These are phyloP conservation scores for Drosophila pseudotakahashii DNA, from an alignment of 2,888 invertebrate species.

Conservation along the genomic window DNA sequence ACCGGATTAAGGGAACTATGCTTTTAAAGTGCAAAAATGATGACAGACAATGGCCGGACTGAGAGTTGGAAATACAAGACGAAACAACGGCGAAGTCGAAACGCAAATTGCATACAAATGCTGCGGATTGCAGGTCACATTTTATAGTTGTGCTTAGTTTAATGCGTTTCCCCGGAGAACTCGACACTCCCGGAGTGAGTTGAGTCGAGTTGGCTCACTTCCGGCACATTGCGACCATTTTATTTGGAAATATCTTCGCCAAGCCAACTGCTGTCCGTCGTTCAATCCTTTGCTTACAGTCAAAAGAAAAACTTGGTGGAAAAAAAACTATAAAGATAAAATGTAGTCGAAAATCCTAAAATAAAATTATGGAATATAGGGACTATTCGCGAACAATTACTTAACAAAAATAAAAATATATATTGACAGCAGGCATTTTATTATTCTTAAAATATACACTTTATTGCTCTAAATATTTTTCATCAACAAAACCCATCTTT, in stretches of 20 bases:
- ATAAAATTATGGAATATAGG: no score
- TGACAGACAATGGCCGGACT: conserved; percentile 54
- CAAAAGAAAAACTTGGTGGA: not conserved
- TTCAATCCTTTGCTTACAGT: conserved; percentile 21
- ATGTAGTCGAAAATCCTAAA: not conserved
- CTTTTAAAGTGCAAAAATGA: conserved; percentile 74
- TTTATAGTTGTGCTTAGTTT: conserved; percentile 67
- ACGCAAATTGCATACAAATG: conserved; percentile 75
- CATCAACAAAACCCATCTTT: no score
- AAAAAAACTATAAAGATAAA: not conserved
- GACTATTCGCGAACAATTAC: no score
- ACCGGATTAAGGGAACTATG: conserved; percentile 79
- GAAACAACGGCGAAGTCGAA: conserved; percentile 48
- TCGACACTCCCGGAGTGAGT: conserved; percentile 25
- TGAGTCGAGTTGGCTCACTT: conserved; percentile 59
- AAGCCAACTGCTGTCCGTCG: conserved; percentile 17
- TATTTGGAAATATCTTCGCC: conserved; percentile 72
- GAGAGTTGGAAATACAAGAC: conserved; percentile 13
- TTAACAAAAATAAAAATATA: no score
- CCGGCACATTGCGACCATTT: conserved; percentile 77
- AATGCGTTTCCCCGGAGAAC: conserved; percentile 63
- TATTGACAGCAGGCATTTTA: no score
- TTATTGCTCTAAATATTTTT: no score
- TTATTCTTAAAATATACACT: no score
- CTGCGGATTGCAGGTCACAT: conserved; percentile 40